Percentiles rank a stretch among this genome's conserved stretches.
Evolutionary conservation across 2,888 invertebrate genomes (phyloP).

Genomic region (Yponomeuta sedellus): DNA sequence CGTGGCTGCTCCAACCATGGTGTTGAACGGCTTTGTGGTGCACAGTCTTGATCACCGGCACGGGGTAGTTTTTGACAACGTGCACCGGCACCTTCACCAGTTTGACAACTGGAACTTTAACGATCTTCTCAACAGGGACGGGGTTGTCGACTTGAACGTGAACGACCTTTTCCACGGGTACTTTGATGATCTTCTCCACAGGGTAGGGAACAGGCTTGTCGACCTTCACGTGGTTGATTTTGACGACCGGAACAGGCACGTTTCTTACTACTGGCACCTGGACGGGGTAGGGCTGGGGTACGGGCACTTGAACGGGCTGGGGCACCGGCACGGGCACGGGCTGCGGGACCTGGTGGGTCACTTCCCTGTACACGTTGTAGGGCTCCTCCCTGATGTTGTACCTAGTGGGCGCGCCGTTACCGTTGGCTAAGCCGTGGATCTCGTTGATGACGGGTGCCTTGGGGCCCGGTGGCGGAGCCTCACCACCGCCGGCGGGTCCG

Average conservation of each 20-base stretch:
- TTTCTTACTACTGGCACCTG: conserved; percentile 72
- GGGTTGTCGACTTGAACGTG: conserved; percentile 74
- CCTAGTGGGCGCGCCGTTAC: conserved; percentile 56
- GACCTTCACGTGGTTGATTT: conserved; percentile 72
- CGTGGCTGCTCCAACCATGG: conserved; percentile 34
- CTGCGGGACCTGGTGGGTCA: conserved; percentile 74
- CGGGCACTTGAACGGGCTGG: conserved; percentile 70
- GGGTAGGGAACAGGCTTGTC: conserved; percentile 78
- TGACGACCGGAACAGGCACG: conserved; percentile 73
- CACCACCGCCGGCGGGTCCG: conserved; percentile 25
- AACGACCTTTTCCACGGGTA: conserved; percentile 75
- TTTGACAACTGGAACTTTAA: conserved; percentile 74
- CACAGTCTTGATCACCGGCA: conserved; percentile 62
- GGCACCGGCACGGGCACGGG: conserved; percentile 72
- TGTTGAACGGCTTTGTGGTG: conserved; percentile 56
- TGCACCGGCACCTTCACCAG: conserved; percentile 64
- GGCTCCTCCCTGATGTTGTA: conserved; percentile 60
- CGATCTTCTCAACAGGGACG: conserved; percentile 68
- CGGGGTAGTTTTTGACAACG: conserved; percentile 60
- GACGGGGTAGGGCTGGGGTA: conserved; percentile 77
- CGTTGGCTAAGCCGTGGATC: conserved; percentile 61
- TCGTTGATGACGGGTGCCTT: conserved; percentile 59
- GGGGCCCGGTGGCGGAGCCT: conserved; percentile 44
- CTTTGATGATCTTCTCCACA: conserved; percentile 76
- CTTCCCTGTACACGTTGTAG: conserved; percentile 59